These are phyloP conservation scores for Agriopis leucophaearia DNA, from an alignment of 2,888 invertebrate genomes.

Conservation along the genomic window DNA sequence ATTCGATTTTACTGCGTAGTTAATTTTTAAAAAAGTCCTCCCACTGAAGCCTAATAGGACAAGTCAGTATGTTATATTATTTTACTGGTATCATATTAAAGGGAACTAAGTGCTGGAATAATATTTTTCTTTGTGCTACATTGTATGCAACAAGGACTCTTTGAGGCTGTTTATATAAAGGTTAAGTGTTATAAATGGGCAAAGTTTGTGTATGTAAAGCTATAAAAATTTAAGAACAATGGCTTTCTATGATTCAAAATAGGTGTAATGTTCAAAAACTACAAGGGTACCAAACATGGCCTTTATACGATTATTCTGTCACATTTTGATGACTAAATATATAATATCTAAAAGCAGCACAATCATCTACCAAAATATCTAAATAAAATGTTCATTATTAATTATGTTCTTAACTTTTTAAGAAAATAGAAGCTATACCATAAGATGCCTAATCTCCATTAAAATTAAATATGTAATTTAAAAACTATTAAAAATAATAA, in stretches of 20 bases:
- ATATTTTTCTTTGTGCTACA: conserved; percentile 51
- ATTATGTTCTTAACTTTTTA: neutral
- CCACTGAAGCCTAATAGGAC: conserved; percentile 51
- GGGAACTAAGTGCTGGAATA: conserved; percentile 45
- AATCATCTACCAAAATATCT: too few relatives aligned
- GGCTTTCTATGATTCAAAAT: neutral
- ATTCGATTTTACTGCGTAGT: conserved; percentile 66
- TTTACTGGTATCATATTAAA: conserved; percentile 44
- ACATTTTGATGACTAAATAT: too few relatives aligned
- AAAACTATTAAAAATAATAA: conserved; percentile 16
- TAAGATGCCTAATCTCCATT: neutral
- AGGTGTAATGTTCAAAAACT: neutral
- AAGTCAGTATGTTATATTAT: conserved; percentile 46
- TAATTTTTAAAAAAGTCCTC: conserved; percentile 59
- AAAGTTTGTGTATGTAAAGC: conserved; percentile 3
- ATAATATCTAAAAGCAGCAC: too few relatives aligned
- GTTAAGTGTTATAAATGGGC: conserved; percentile 15
- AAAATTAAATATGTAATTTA: conserved; percentile 7
- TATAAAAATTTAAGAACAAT: conserved; percentile 7
- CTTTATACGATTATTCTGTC: too few relatives aligned
- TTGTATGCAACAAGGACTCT: conserved; percentile 40
- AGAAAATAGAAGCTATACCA: neutral
- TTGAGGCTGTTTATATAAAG: conserved; percentile 21
- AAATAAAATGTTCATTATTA: neutral
- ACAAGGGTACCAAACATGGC: neutral